phyloP scores from a whole-genome alignment of 2,113 vertebrate genomes.

The Aepyceros melampus region DNA sequence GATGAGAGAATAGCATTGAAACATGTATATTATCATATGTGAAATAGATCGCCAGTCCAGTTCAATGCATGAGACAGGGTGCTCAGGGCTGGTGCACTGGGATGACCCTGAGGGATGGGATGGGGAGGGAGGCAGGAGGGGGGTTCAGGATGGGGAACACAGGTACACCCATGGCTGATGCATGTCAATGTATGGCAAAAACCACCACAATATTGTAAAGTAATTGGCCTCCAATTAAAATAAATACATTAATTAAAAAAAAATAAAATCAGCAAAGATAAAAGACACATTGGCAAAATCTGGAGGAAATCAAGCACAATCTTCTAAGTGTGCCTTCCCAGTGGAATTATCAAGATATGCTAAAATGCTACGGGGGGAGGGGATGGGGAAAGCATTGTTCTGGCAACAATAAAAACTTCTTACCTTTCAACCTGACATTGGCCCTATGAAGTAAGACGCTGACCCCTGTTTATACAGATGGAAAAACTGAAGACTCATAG shows the following conservation, averaged over 20 bases:
- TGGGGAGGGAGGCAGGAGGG: accelerated
- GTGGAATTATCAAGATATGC: not conserved
- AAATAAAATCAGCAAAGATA: not conserved
- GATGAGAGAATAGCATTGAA: not conserved
- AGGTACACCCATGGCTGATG: not conserved
- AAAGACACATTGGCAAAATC: not conserved
- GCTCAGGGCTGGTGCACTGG: not conserved
- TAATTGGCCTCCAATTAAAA: not conserved
- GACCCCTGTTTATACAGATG: not conserved
- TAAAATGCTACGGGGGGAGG: accelerated
- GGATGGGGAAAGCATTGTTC: accelerated
- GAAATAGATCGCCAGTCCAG: not conserved
- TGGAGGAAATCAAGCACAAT: not conserved
- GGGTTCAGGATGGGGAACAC: not conserved
- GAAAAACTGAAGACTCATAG: not conserved
- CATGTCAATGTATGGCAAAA: not conserved
- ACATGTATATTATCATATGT: not conserved
- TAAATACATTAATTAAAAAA: not conserved
- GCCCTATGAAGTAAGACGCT: not conserved
- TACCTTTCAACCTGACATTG: not conserved
- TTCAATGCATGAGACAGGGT: accelerated
- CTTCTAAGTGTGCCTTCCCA: not conserved
- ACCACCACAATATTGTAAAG: not conserved
- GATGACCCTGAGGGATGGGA: not conserved
- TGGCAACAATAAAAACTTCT: not conserved